Evolutionary conservation across 2,113 vertebrate species (phyloP).

Genomic region (Picathartes gymnocephalus): DNA sequence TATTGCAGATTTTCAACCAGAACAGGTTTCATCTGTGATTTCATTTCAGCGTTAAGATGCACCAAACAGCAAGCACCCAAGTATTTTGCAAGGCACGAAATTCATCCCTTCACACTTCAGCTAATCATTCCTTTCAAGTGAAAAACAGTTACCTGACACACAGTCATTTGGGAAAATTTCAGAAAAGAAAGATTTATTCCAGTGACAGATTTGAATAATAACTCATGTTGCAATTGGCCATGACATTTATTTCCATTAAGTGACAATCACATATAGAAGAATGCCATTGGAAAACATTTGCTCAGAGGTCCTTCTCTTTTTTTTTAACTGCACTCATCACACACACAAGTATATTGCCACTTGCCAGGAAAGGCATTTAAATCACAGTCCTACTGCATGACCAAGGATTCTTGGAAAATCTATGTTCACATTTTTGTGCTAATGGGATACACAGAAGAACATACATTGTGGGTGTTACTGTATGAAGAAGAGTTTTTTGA

Average conservation of each 20-base stretch:
- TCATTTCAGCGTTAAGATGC: background rate
- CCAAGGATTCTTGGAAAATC: background rate
- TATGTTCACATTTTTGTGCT: background rate
- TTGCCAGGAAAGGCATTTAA: constrained; percentile 15
- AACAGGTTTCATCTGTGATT: background rate
- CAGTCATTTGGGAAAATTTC: background rate
- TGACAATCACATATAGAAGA: constrained; percentile 3
- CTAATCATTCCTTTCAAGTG: background rate
- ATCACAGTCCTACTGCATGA: background rate
- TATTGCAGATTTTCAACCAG: background rate
- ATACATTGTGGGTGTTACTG: background rate
- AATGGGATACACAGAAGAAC: background rate
- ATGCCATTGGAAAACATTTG: background rate
- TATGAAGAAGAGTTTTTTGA: background rate
- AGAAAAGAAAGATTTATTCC: background rate
- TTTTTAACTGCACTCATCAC: background rate
- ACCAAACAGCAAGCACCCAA: background rate
- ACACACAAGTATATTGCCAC: constrained; percentile 4
- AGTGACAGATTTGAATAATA: background rate
- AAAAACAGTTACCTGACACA: background rate
- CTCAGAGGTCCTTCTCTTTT: background rate
- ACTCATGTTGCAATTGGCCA: background rate
- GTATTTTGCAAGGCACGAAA: background rate
- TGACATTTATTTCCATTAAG: constrained; percentile 16
- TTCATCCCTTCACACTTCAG: background rate